phyloP scores from a whole-genome alignment of 2,888 invertebrate species.

The Epirrhoe alternata region DNA sequence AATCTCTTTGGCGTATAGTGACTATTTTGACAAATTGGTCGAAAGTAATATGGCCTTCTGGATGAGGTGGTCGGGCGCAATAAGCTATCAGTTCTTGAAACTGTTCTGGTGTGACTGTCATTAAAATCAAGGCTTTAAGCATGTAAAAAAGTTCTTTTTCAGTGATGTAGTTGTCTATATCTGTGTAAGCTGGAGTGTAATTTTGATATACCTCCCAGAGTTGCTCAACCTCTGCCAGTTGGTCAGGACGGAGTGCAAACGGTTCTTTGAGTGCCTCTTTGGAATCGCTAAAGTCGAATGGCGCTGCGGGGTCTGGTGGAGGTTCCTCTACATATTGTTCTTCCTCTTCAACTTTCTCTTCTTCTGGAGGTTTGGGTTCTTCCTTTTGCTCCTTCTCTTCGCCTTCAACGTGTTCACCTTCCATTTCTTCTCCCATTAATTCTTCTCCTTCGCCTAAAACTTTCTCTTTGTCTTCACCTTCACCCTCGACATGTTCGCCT shows the following conservation, averaged over 20 bases:
- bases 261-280: constrained; percentile 68
- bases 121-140: constrained; percentile 68
- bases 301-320: constrained; percentile 75
- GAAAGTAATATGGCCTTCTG: constrained; percentile 69
- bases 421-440: constrained; percentile 45
- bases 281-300: constrained; percentile 70
- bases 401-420: constrained; percentile 48
- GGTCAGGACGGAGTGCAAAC: constrained; percentile 71
- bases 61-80: constrained; percentile 71
- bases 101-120: constrained; percentile 75
- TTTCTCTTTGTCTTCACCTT: constrained; percentile 48
- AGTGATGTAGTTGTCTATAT: constrained; percentile 70
- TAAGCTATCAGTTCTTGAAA: constrained; percentile 67
- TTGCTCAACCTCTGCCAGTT: constrained; percentile 72
- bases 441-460: constrained; percentile 52
- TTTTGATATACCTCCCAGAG: constrained; percentile 74
- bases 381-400: constrained; percentile 49
- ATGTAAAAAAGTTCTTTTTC: constrained; percentile 74
- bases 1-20: constrained; percentile 68
- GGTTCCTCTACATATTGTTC: constrained; percentile 64
- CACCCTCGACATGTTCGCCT: constrained; percentile 45
- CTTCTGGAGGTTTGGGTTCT: constrained; percentile 47
- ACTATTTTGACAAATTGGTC: constrained; percentile 77
- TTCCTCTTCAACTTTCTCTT: constrained; percentile 64
- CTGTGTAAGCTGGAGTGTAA: constrained; percentile 74